phyloP scores from a whole-genome alignment of 2,797 vertebrate genomes.

The Rhinoraja longicauda region DNA sequence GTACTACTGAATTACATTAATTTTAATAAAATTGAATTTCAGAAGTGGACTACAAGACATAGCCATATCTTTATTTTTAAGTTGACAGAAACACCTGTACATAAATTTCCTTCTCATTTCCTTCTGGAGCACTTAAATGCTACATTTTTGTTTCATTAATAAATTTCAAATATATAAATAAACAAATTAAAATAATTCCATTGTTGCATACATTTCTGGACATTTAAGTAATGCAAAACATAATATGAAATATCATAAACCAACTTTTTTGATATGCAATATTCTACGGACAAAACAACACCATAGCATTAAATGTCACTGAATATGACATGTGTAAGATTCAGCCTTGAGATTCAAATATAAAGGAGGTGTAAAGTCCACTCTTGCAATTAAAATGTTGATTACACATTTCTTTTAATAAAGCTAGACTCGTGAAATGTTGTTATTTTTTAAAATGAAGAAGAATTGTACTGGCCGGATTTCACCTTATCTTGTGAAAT shows the following conservation, averaged over 20 bases:
- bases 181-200: neutral
- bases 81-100: too few relatives aligned
- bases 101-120: too few relatives aligned
- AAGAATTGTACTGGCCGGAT: neutral
- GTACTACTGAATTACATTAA: too few relatives aligned
- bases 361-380: neutral
- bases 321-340: too few relatives aligned
- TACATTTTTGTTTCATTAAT: neutral
- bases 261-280: neutral
- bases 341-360: neutral
- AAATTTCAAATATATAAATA: neutral
- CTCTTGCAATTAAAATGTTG: neutral
- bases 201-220: neutral
- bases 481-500: slow-evolving; percentile 23
- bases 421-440: neutral
- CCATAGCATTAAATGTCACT: neutral
- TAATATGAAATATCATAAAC: neutral
- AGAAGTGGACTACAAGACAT: too few relatives aligned
- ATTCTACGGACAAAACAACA: neutral
- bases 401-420: neutral
- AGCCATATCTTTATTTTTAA: too few relatives aligned
- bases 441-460: neutral
- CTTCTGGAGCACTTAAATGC: neutral
- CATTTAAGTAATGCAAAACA: neutral
- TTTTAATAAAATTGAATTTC: too few relatives aligned